phyloP scores from a whole-genome alignment of 2,797 vertebrate genomes.

The Macropus fuliginosus region DNA sequence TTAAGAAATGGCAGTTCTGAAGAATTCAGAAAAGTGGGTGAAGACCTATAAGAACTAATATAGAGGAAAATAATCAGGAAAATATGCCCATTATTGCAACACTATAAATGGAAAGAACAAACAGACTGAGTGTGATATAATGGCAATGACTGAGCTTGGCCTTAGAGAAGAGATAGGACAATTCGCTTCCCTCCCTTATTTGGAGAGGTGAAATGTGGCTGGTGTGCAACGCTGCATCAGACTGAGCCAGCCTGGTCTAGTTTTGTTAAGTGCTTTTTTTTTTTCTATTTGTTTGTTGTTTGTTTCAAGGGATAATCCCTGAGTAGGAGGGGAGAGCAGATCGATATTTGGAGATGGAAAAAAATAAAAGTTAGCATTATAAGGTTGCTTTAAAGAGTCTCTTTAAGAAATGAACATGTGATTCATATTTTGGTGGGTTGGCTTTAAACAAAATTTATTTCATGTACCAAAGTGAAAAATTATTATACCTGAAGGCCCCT shows the following conservation, averaged over 20 bases:
- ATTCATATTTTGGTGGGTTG: not conserved
- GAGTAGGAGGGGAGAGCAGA: not conserved
- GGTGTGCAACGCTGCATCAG: not conserved
- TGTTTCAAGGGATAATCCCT: not conserved
- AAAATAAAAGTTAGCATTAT: not conserved
- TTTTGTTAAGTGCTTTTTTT: not conserved
- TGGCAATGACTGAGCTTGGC: not conserved
- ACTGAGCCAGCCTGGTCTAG: not conserved
- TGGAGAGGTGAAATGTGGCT: not conserved
- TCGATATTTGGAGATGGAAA: not conserved
- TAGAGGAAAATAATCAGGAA: not conserved
- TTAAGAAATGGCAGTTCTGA: not conserved
- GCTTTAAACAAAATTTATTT: not conserved
- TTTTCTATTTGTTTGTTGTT: not conserved
- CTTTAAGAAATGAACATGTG: not conserved
- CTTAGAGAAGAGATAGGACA: not conserved
- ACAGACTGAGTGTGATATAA: not conserved
- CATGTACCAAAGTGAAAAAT: not conserved
- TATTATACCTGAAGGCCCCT: not conserved
- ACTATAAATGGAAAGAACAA: not conserved
- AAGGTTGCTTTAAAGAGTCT: not conserved
- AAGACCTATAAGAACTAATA: not conserved
- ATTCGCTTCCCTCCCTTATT: not conserved
- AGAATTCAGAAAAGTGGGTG: not conserved
- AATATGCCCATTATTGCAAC: not conserved